A percentile compares a stretch with the other conserved stretches of the same genome.
Evolutionary conservation across 2,888 invertebrate species (phyloP).

Genomic region (Ichneumon xanthorius): DNA sequence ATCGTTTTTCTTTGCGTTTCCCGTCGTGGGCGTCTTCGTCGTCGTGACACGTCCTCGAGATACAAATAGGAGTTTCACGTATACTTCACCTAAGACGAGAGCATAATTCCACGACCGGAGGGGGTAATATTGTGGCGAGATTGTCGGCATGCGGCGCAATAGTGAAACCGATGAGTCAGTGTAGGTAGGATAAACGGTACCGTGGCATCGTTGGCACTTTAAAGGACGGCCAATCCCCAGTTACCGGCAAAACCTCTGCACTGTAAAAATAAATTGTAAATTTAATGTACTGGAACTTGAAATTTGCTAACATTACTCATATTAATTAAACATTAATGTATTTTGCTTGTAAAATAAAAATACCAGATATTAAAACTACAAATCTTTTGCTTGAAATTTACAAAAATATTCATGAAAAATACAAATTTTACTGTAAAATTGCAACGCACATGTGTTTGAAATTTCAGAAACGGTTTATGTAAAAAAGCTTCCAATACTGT

Average conservation of each 20-base stretch:
- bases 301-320: no score
- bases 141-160: constrained; percentile 46
- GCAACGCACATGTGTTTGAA: no score
- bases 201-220: background rate
- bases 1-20: constrained; percentile 35
- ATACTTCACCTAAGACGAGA: constrained; percentile 31
- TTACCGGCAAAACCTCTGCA: background rate
- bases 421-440: no score
- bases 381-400: no score
- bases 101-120: constrained; percentile 50
- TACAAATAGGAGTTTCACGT: constrained; percentile 38
- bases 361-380: no score
- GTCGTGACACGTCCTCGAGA: constrained; percentile 27
- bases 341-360: no score
- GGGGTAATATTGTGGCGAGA: constrained; percentile 60
- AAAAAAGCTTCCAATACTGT: no score
- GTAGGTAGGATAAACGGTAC: constrained; percentile 6
- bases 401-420: no score
- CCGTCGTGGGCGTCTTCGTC: constrained; percentile 10
- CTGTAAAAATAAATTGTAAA: no score
- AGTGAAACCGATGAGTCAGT: constrained; percentile 8
- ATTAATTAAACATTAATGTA: no score
- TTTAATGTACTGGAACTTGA: no score
- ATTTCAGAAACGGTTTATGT: no score
- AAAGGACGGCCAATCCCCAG: background rate